Evolutionary conservation across 2,797 vertebrate genomes (phyloP).

Genomic region (Sarcoramphus papa): DNA sequence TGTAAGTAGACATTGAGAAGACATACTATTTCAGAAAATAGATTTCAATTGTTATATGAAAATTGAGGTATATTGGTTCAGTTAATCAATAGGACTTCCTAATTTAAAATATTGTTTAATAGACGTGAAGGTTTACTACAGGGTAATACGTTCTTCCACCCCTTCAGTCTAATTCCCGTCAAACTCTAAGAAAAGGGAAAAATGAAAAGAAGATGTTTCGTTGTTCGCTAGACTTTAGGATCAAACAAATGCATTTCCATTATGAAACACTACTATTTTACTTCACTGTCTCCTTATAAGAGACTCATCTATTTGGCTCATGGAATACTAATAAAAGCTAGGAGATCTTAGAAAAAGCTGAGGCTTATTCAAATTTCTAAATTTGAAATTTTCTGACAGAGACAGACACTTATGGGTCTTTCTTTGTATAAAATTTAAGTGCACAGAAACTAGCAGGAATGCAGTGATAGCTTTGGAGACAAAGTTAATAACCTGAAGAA

Average conservation of each 20-base stretch:
- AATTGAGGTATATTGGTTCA: conserved; percentile 9
- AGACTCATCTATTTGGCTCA: neutral
- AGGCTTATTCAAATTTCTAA: neutral
- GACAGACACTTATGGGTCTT: neutral
- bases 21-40: conserved; percentile 13
- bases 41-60: conserved; percentile 34
- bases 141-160: neutral
- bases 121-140: neutral
- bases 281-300: neutral
- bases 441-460: neutral
- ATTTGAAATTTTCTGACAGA: neutral
- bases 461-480: neutral
- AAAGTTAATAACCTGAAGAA: neutral
- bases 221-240: neutral
- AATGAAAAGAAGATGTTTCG: neutral
- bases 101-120: conserved; percentile 47
- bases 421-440: neutral
- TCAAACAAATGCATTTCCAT: conserved; percentile 26
- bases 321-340: neutral
- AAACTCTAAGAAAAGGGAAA: conserved; percentile 1
- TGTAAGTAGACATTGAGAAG: conserved; percentile 49
- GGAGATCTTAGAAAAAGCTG: neutral
- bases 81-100: conserved; percentile 37
- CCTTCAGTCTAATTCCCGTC: neutral
- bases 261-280: conserved; percentile 12